Base-by-base conservation (phyloP, 2,888 invertebrate species). In the Fragum whitleyi region DNA sequence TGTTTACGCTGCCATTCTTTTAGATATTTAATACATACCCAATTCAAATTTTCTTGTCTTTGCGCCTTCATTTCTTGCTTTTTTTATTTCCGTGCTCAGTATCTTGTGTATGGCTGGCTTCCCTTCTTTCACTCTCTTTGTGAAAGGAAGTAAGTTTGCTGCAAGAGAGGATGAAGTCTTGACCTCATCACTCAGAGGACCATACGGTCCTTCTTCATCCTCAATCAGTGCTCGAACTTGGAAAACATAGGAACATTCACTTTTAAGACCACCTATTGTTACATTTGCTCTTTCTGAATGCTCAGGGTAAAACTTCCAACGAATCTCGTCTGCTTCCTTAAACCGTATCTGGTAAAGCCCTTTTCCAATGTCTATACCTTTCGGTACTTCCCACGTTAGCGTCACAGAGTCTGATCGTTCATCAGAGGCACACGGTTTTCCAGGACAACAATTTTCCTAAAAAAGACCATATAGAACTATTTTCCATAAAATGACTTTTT, bases 161-260 rank as follows among this genome's bases (percentile, higher is more conserved):
- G 67, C 67, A 23, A 47, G 32, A 16, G 79, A 79, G 16, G 29
- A 2, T 16, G 32, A 19, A 39, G 79, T 79, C 1, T 14, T n/a
- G 16, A 79, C 62, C 9, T 16, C 23, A 23, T 75, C 71, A 67
- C 75, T 75, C 28, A 42, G 36, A 2, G 7, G 36, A 65, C 70
- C 67, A 21, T 71, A 79, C 1, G 59, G 67, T 1, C 71, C 74
- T 32, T 75, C 75, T 0, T 19, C 26, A 21, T 74, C 57, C 19
- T 75, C 28, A 11, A 68, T 42, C 2, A 74, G 7, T 2, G 28
- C 57, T 32, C 75, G 42, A 0, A 79, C 79, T 59, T 74, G 70
- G 23, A 75, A 79, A 29, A 72, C 47, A 16, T 65, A 79, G 0
- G 53, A 16, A 7, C 71, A 74, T 14, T 79, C 42, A 0, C 71